Evolutionary conservation across 2,888 invertebrate species (phyloP).

Genomic region (Cataglyphis rosenhaueri): DNA sequence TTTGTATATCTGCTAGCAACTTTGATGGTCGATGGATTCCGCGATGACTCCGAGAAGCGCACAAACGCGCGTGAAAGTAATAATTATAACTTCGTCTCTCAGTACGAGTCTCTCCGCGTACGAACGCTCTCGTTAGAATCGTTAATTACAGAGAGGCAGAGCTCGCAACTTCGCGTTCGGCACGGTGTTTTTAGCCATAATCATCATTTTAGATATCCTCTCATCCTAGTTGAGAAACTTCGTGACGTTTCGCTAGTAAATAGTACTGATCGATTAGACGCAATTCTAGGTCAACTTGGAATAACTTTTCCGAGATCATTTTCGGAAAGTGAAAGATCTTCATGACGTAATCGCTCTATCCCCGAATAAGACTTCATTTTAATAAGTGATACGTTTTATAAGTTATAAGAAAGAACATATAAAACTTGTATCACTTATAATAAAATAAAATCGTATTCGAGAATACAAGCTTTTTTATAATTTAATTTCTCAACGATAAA

Average conservation of each 20-base stretch:
- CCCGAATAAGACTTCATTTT: conserved; percentile 11
- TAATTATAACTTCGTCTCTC: conserved; percentile 50
- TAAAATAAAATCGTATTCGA: background rate
- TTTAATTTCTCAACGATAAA: background rate
- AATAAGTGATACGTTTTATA: conserved; percentile 10
- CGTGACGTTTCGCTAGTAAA: conserved; percentile 26
- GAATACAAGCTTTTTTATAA: background rate
- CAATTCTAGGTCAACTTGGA: conserved; percentile 45
- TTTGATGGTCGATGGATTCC: conserved; percentile 11
- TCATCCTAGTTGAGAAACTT: conserved; percentile 46
- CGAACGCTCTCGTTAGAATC: conserved; percentile 41
- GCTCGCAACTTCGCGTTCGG: conserved; percentile 36
- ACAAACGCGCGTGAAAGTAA: conserved; percentile 32
- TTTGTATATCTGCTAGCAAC: conserved; percentile 47
- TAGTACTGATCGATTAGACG: conserved; percentile 49
- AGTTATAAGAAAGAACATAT: background rate
- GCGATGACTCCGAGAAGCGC: conserved; percentile 6
- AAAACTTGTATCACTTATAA: background rate
- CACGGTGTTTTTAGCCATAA: conserved; percentile 39
- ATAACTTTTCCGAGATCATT: conserved; percentile 28
- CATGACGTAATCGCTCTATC: background rate
- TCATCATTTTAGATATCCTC: conserved; percentile 43
- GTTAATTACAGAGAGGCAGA: conserved; percentile 43
- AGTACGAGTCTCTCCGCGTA: conserved; percentile 4
- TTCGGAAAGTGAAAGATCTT: conserved; percentile 25